Evolutionary conservation across 2,888 invertebrate species (phyloP).

Genomic region (Gisinianus flammeolus): DNA sequence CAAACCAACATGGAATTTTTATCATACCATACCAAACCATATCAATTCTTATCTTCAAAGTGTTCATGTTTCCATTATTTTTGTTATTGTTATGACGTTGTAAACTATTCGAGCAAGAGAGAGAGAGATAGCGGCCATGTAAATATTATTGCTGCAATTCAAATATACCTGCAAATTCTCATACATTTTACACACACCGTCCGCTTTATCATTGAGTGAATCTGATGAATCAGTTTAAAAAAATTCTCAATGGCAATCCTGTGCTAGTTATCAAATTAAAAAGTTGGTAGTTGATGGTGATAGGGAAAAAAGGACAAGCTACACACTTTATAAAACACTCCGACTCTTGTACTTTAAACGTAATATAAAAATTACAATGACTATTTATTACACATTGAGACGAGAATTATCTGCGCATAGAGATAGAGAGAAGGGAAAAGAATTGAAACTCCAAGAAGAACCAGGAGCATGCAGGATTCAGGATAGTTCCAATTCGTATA

Average conservation of each 20-base stretch:
- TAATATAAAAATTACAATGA: no score
- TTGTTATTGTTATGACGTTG: conserved; percentile 9
- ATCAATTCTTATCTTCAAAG: not conserved
- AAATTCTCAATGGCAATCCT: not conserved
- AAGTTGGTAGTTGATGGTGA: not conserved
- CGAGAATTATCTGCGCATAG: not conserved
- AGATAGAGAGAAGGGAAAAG: not conserved
- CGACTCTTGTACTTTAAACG: not conserved
- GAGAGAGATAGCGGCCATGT: not conserved
- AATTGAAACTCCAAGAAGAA: no score
- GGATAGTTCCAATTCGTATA: no score
- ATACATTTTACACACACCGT: no score
- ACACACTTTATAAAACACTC: not conserved
- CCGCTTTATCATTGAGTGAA: not conserved
- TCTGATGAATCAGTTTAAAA: not conserved
- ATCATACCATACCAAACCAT: no score
- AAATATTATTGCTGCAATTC: not conserved
- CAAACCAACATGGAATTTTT: conserved; percentile 16
- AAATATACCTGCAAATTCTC: not conserved
- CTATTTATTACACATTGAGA: no score
- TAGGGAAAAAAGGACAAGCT: not conserved
- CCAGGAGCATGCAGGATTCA: no score
- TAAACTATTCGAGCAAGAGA: not conserved
- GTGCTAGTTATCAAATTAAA: not conserved
- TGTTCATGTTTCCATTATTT: conserved; percentile 14